Base-by-base conservation (phyloP, 2,113 vertebrate species). In the Gila orcuttii region DNA sequence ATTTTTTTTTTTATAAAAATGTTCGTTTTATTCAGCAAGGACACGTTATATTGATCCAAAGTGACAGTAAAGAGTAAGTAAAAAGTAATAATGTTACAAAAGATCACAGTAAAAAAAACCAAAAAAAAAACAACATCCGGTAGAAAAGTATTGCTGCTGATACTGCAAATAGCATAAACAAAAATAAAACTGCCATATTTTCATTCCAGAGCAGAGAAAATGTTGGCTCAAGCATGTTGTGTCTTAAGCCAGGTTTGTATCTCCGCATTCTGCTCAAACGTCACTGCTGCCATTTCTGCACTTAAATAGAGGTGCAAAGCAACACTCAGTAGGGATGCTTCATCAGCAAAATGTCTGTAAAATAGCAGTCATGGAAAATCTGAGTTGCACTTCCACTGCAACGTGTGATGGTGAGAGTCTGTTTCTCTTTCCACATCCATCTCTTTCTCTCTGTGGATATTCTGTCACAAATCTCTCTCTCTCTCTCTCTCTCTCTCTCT, bases 381-480 rank as follows among this genome's bases (percentile, higher is more conserved):
- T 77, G 17, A 55, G 50, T 17, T 55, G 45, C 23, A 33, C 31
- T 66, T 47, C 59, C 62, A 68, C 25, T 33, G 39, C 13, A 66
- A 81, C 60, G 17, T 47, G 60, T 81, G 64, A 82, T n/a, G 64
- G 62, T 42, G 50, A 59, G 28, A 55, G 7, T 84, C 68, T 68
- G 23, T 55, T 81, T 71, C 66, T 74, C 78, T 60, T 31, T 60
- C 52, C 25, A 2, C 8, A 15, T 13, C 71, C 31, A n/a, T 47
- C 25, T 82, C 23, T 75, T 79, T 60, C 33, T 47, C 42, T 77
- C 59, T 87, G 42, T 68, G 39, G 15, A 47, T 64, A 11, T 68
- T 68, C 80, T 71, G 80, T 82, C 80, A 71, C 45, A 68, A 62
- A 82, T 23, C 36, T 88, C 79, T 69, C 76, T 66, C 85, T 79